Evolutionary conservation across 1,140 invertebrate species (phyloP), one percentile per base, ranked within the genome.

Genomic region (Pogonognathellus flavescens): DNA sequence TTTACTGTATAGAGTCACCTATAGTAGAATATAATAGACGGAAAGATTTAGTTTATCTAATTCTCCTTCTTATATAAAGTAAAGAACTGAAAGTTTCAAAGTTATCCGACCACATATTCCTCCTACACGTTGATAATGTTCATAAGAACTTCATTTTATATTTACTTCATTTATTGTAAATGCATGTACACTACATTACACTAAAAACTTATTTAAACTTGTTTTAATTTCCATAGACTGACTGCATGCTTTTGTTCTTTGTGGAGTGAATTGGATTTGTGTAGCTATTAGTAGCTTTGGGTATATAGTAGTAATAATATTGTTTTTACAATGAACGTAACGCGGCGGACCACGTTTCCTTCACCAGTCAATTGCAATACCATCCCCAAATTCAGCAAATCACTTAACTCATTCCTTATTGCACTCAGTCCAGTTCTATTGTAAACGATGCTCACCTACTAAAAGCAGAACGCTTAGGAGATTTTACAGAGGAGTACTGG

Each of bases 201-300:
- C 70, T 76, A 11, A 76, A 72, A 25, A 18, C 31, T 49, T 49
- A n/a, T 31, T 16, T 49, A 49, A 25, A 49, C 25, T 76, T 76
- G 70, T 50, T 18, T 76, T 76, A 76, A 76, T 76, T 76, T 76
- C 70, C 70, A 76, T 76, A 76, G 70, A 49, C 41, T 76, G 31
- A 72, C 31, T 59, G 13, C 14, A 16, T 57, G n/a, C 53, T 14
- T 13, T 57, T 57, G 53, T 57, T 57, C 2, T 57, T 13, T 57
- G 53, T 57, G 3, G 2, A 4, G 53, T 57, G 53, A 57, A 14
- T 57, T 57, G 53, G 11, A n/a, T 57, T 13, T 57, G 53, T 10
- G 9, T 2, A 57, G 53, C 11, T 57, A 57, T 57, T 41, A 41
- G 31, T 41, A 41, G 53, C 11, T 57, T 57, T 57, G 53, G 53